Percentiles rank a stretch among this genome's conserved stretches.
Conservation (phyloP, 2,113 vertebrate species). For the Atrichornis clamosus region DNA sequence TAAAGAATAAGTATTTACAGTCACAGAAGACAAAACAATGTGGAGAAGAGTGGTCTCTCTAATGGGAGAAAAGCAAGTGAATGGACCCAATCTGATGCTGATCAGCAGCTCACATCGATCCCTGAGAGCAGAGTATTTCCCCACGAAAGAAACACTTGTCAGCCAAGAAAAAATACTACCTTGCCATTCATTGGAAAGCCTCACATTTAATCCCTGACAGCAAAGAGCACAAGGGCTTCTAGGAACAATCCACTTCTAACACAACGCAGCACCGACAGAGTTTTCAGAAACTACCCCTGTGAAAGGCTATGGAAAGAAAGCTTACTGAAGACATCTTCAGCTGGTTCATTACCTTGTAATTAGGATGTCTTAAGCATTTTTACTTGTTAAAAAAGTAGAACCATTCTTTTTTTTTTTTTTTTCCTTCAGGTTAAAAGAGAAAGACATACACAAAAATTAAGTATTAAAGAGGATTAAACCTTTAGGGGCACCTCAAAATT, state of each 20-base stretch:
- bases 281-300: neutral
- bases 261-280: neutral
- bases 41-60: neutral
- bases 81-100: neutral
- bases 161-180: neutral
- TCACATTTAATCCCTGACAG: neutral
- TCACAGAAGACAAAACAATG: neutral
- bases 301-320: neutral
- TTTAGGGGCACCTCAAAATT: neutral
- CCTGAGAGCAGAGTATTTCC: neutral
- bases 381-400: neutral
- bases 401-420: no score
- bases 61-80: neutral
- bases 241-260: neutral
- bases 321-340: neutral
- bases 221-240: neutral
- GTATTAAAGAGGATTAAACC: neutral
- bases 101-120: neutral
- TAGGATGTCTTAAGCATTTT: neutral
- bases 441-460: neutral
- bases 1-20: neutral
- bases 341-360: neutral
- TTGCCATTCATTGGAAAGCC: neutral
- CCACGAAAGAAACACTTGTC: neutral
- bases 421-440: neutral